Base-by-base conservation (phyloP, 2,797 vertebrate genomes). In the Cetoscarus ocellatus region DNA sequence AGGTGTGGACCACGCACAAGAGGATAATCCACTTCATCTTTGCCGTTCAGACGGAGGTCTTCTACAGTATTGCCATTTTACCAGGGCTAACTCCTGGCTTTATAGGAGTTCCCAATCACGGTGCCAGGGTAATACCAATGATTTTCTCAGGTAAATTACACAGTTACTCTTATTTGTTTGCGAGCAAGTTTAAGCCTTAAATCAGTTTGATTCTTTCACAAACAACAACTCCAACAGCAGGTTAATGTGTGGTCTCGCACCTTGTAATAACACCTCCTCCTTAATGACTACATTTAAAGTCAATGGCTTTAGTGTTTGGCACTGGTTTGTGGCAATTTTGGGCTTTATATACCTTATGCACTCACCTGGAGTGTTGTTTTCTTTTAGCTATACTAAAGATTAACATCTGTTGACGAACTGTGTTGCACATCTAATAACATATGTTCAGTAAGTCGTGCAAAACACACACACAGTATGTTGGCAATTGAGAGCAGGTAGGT, bases 21-120 rank as follows among this genome's bases (percentile, higher is more conserved):
- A 92, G 68, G 82, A 89, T 87, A 85, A 90, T 84, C 79, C 67
- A 76, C 57, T 86, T 84, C 93, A 94, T 93, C 73, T 77, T 68
- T 78, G 65, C 82, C 69, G 78, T 81, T 67, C 84, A 73, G 88
- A 61, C 65, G 10, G 19, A 34, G 50, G 7, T 49, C 47, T 75
- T 45, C 80, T 71, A 74, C 84, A 72, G 65, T 76, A 79, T 75
- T 91, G 79, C 80, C 51, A 88, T 88, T 90, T 84, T 74, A 75
- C 83, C 62, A 62, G 63, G 56, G 61, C 82, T 77, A 84, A 86
- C 81, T 54, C 61, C 64, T 43, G 59, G 80, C 88, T 94, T 92
- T 94, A 94, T 94, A 93, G 75, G 78, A 76, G 80, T 79, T 74
- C 86, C 68, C 76, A 67, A 74, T 78, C 79, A 68, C 83, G 79